Evolutionary conservation across 2,113 vertebrate genomes (phyloP).

Genomic region (Chiloscyllium plagiosum): DNA sequence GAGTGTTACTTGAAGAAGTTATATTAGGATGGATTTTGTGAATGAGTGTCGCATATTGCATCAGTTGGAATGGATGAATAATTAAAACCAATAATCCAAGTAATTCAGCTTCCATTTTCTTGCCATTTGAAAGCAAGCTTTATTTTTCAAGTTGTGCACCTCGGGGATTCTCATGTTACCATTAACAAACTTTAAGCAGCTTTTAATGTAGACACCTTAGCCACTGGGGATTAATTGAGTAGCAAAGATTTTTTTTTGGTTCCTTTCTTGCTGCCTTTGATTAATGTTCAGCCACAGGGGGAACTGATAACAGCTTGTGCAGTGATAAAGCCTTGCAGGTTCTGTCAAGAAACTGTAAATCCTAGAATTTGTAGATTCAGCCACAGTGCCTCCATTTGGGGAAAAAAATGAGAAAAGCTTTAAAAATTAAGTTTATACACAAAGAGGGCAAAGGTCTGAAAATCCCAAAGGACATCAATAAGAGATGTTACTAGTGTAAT

Average conservation of each 20-base stretch:
- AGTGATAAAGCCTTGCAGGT: background rate
- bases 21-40: background rate
- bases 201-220: conserved; percentile 31
- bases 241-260: background rate
- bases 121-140: background rate
- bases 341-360: conserved; percentile 13
- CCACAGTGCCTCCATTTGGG: background rate
- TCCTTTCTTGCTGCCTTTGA: conserved; percentile 20
- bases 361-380: background rate
- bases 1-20: background rate
- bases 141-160: conserved; percentile 1
- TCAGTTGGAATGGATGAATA: background rate
- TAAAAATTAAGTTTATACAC: background rate
- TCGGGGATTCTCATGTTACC: background rate
- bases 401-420: background rate
- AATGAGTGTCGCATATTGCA: background rate
- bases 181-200: conserved; percentile 16
- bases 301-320: background rate
- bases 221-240: conserved; percentile 13
- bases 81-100: background rate
- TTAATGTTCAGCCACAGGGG: conserved; percentile 26
- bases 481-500: background rate
- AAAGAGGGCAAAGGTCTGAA: background rate
- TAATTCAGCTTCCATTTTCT: background rate
- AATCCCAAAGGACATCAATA: background rate